These are phyloP conservation scores for Pammene aurita DNA, from an alignment of 2,888 invertebrate species.

Conservation along the genomic window DNA sequence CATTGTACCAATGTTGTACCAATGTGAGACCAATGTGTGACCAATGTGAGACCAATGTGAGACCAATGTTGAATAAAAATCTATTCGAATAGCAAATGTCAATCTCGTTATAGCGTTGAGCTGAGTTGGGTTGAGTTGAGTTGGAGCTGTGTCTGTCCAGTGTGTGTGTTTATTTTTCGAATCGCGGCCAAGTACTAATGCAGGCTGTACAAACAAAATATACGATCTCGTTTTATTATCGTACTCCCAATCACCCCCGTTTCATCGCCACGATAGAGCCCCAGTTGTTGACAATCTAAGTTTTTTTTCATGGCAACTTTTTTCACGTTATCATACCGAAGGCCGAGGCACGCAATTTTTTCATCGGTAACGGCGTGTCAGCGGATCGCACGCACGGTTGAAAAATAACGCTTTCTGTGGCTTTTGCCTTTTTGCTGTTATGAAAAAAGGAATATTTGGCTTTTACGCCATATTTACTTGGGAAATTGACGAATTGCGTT, in stretches of 20 bases:
- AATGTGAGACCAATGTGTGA: too few species aligned
- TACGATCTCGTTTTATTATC: not conserved
- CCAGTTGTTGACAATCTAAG: conserved; percentile 39
- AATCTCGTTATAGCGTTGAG: too few species aligned
- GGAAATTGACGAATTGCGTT: not conserved
- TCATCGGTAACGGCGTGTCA: conserved; percentile 36
- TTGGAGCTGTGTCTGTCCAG: too few species aligned
- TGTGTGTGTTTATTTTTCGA: too few species aligned
- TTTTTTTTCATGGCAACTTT: conserved; percentile 40
- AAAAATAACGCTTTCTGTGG: conserved; percentile 18
- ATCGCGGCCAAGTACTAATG: too few species aligned
- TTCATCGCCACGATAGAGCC: conserved; percentile 33
- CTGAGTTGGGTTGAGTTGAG: too few species aligned
- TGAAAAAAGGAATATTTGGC: not conserved
- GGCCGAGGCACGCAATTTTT: conserved; percentile 40
- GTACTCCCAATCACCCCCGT: conserved; percentile 6
- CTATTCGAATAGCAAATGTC: too few species aligned
- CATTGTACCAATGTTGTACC: too few species aligned
- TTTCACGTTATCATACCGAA: conserved; percentile 40
- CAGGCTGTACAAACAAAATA: not conserved
- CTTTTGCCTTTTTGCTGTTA: conserved; percentile 7
- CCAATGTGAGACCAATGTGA: too few species aligned
- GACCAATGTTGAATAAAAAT: too few species aligned
- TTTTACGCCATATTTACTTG: not conserved
- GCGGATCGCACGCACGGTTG: conserved; percentile 36